These are phyloP conservation scores for Eurytoma adleriae DNA, from an alignment of 2,888 invertebrate species.

Conservation along the genomic window DNA sequence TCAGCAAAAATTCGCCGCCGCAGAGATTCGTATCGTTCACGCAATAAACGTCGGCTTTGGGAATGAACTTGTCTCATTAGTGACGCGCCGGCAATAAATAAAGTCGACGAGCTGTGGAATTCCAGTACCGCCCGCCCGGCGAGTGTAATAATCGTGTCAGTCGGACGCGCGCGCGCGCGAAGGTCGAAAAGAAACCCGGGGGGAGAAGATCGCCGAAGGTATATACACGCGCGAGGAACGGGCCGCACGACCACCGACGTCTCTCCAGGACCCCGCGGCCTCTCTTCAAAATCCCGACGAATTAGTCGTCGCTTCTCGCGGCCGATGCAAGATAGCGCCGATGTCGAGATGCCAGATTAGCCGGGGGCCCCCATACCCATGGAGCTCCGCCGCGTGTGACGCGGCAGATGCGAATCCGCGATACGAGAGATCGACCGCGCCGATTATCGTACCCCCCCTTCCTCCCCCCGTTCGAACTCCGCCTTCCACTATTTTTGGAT, in stretches of 20 bases:
- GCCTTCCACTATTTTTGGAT: conserved; percentile 14
- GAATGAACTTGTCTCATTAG: not conserved
- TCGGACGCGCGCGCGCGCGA: not conserved
- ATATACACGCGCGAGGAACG: no score
- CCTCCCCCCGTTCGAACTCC: not conserved
- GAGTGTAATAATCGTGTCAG: conserved; percentile 36
- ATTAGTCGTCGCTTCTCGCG: conserved; percentile 26
- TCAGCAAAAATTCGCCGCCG: no score
- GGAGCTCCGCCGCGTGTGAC: conserved; percentile 13
- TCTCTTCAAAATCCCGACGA: conserved; percentile 5
- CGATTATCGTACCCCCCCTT: not conserved
- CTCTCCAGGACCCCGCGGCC: no score
- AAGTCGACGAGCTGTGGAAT: not conserved
- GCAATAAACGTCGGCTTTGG: not conserved
- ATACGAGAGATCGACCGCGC: conserved; percentile 11
- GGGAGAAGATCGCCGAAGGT: not conserved
- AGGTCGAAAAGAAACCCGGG: no score
- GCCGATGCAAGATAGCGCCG: conserved; percentile 44
- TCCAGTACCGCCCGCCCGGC: no score
- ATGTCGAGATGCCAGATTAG: conserved; percentile 20
- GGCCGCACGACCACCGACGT: no score
- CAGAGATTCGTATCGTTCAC: not conserved
- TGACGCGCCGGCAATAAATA: not conserved
- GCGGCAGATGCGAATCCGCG: conserved; percentile 47
- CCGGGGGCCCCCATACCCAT: not conserved